Percentiles rank a stretch among this genome's conserved stretches.
phyloP scores from a whole-genome alignment of 2,797 vertebrate genomes.

The Lacerta viridis region DNA sequence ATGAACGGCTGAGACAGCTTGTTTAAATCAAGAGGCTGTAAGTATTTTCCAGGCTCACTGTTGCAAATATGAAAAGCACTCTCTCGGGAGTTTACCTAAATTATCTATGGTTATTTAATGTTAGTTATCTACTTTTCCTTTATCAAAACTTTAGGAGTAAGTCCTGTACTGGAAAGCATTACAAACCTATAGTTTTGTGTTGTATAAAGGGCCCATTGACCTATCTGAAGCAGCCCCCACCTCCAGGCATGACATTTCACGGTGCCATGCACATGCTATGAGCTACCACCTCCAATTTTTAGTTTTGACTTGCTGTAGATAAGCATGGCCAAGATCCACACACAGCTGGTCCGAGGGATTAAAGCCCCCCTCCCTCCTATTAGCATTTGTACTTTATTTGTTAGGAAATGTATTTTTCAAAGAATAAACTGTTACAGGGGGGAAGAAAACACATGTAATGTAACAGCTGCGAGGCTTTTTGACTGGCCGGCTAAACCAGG shows the following conservation, averaged over 20 bases:
- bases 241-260: no score
- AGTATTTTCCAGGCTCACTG: background rate
- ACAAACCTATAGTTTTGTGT: background rate
- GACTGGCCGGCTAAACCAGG: no score
- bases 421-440: no score
- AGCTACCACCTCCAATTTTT: conserved; percentile 1
- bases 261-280: background rate
- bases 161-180: background rate
- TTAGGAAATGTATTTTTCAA: no score
- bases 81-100: background rate
- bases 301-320: background rate
- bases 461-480: no score
- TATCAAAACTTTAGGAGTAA: background rate
- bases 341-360: background rate
- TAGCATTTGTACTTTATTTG: no score
- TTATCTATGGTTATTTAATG: background rate
- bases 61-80: background rate
- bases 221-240: background rate
- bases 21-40: background rate
- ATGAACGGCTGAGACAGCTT: background rate
- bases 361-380: no score
- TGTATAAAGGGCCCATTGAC: background rate
- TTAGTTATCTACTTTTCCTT: background rate
- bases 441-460: no score
- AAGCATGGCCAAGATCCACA: background rate